Percentiles rank a stretch among this genome's conserved stretches.
Conservation (phyloP, 2,113 vertebrate genomes). For the Phrynosoma platyrhinos region DNA sequence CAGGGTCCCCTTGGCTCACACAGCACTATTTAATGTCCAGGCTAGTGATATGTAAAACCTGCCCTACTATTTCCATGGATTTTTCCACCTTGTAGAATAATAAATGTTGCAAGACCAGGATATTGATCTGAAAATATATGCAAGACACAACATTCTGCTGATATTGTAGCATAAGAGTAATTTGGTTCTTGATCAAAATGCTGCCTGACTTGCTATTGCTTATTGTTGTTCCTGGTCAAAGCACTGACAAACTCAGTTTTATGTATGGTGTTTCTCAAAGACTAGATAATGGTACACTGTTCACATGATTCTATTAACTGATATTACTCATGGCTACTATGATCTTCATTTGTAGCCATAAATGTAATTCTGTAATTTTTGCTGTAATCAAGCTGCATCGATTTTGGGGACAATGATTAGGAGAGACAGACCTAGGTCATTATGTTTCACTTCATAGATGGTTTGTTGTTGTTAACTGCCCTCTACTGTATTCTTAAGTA, state of each 20-base stretch:
- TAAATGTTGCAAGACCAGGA: neutral
- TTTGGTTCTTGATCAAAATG: neutral
- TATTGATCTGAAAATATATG: neutral
- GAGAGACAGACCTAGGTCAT: neutral
- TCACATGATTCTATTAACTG: neutral
- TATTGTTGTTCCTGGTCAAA: neutral
- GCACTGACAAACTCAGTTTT: neutral
- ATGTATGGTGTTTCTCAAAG: neutral
- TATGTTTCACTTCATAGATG: neutral
- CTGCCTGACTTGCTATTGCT: neutral
- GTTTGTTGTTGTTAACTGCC: neutral
- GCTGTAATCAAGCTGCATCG: neutral
- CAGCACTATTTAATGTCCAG: neutral
- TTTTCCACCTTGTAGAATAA: neutral
- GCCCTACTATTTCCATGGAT: neutral
- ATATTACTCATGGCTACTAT: neutral
- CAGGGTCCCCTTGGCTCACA: neutral
- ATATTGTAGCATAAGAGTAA: neutral
- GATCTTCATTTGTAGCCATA: neutral
- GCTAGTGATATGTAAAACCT: neutral
- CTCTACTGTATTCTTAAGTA: too few species aligned
- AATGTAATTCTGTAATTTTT: neutral
- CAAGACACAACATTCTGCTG: neutral
- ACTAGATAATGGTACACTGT: neutral
- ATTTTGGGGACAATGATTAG: neutral